phyloP scores from a whole-genome alignment of 2,113 vertebrate species.

The Stigmatopora argus region DNA sequence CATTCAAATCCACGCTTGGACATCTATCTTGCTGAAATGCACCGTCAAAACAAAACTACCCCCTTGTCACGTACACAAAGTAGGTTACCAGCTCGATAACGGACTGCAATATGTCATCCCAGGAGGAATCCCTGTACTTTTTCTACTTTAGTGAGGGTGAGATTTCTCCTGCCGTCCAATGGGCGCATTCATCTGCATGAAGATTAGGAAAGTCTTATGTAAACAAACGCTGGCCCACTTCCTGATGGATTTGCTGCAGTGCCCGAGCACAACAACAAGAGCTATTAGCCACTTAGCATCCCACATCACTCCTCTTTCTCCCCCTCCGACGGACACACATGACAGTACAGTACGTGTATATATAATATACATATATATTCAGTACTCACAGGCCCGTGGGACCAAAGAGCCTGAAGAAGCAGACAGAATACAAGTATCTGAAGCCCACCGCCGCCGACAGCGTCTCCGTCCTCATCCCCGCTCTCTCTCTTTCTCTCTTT shows the following conservation, averaged over 20 bases:
- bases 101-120: neutral
- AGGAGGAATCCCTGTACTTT: neutral
- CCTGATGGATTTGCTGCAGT: constrained; percentile 55
- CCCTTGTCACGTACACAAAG: neutral
- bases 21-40: no score
- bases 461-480: constrained; percentile 69
- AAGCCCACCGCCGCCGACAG: constrained; percentile 65
- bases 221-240: constrained; percentile 43
- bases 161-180: neutral
- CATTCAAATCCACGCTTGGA: no score
- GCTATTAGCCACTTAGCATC: constrained; percentile 61
- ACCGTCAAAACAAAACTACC: no score
- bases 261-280: constrained; percentile 39
- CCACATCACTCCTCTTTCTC: constrained; percentile 12
- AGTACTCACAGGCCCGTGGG: constrained; percentile 71
- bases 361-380: neutral
- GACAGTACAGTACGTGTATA: constrained; percentile 6
- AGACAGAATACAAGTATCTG: constrained; percentile 75
- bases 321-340: neutral
- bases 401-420: constrained; percentile 68
- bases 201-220: constrained; percentile 21
- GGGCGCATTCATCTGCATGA: neutral
- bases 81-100: neutral
- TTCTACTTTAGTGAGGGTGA: neutral
- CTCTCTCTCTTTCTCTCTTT: constrained; percentile 32